Base-by-base conservation (phyloP, 1,140 invertebrate species). In the Leptinotarsa defecta region DNA sequence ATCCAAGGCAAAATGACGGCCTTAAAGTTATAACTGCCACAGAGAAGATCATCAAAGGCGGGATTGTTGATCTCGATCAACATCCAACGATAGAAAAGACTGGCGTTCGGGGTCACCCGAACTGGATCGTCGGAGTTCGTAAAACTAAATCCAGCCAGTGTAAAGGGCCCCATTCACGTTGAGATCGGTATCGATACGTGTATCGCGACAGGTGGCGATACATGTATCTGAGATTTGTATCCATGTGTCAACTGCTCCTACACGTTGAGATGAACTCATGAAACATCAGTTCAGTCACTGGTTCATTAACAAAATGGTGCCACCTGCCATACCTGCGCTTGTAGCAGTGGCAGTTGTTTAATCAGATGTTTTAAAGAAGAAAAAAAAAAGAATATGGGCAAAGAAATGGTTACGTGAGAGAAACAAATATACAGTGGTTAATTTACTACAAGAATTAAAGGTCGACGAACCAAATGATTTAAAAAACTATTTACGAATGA, bases 151-250 rank as follows among this genome's bases (percentile, higher is more conserved):
- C 0, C 20, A 22, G 20, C 0, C 20, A 22, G 20, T 22, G 20
- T 24, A 22, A 52, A 57, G 64, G 15, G 63, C 63, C 24, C 63
- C 24, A 65, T 65, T 65, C 63, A 65, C 63, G 63, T 20, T 65
- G 63, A 65, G n/a, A 57, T 57, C 52, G 52, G 52, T 57, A 57
- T 57, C 52, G 52, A 57, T 57, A 57, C 52, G n/a, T 65, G 63
- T 65, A 65, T 65, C 63, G 20, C 63, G 63, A 65, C 19, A 65
- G 20, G 20, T 20, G 19, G 63, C 19, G 63, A 65, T 65, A 65
- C 63, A 22, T 27, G 63, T 65, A 65, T 65, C 63, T 65, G 63
- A 65, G 63, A 22, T 65, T 65, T 65, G 63, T 65, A 65, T 65
- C 63, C 24, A 27, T 20, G 24, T 65, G 13, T 65, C 20, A 65